Conservation (phyloP, 2,113 vertebrate genomes). For the Equus przewalskii region DNA sequence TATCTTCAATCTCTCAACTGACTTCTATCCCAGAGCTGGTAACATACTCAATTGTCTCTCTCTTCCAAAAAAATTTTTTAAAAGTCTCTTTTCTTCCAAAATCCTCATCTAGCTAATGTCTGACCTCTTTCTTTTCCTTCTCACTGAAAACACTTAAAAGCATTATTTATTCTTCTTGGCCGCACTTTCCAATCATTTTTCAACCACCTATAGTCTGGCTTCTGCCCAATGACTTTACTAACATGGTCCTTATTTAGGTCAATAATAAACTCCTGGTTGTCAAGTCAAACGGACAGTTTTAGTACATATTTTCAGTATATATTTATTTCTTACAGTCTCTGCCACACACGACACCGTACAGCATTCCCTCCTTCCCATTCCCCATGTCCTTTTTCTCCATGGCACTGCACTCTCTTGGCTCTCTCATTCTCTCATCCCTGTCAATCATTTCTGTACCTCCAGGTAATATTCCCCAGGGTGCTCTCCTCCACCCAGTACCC, state of each 20-base stretch:
- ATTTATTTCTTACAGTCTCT: not conserved
- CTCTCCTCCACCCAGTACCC: not conserved
- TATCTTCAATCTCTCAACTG: not conserved
- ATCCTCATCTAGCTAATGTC: not conserved
- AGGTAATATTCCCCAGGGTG: not conserved
- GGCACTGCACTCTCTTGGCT: not conserved
- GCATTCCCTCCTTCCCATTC: not conserved
- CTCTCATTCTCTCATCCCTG: not conserved
- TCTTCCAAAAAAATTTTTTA: not conserved
- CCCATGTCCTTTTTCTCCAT: not conserved
- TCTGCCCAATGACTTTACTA: not conserved
- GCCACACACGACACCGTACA: not conserved
- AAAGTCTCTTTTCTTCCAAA: not conserved
- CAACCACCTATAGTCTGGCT: not conserved
- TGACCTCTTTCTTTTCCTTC: not conserved
- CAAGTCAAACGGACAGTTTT: not conserved
- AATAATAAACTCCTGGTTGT: not conserved
- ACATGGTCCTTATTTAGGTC: not conserved
- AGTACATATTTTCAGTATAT: not conserved
- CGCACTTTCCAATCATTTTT: not conserved
- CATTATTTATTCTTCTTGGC: slow-evolving; percentile 14
- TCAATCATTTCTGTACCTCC: not conserved
- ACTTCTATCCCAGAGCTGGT: not conserved
- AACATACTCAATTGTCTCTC: not conserved
- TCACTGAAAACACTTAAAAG: not conserved